Evolutionary conservation across 2,888 invertebrate species (phyloP), one percentile per base, ranked within the genome.

Genomic region (Quadroppia sp.): DNA sequence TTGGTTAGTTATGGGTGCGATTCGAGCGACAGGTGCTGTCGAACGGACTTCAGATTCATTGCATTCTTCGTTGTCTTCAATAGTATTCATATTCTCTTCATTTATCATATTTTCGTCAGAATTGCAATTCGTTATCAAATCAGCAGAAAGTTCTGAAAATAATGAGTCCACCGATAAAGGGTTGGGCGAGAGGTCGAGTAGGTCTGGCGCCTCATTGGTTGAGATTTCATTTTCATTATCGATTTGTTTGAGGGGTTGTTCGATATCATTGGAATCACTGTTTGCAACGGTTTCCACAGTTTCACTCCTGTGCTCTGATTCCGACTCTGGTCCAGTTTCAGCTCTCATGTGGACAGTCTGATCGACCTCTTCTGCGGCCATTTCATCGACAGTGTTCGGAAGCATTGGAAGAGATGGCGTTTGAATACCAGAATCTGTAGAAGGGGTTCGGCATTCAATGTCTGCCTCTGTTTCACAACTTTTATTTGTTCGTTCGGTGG

Each of bases 1-100:
- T 23, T 53, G 23, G 23, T 20, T 20, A 25, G 1, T 76, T 71
- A 48, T 73, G 30, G 59, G 59, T 30, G 28, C 59, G 9, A 30
- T 59, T 28, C 30, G 3, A 11, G 59, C 30, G 15, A 59, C 59
- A 6, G 59, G 59, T 59, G 59, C 59, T 30, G 59, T 2, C 17
- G 59, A 30, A 28, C 30, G 30, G 15, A 45, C 36, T 7, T 36
- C 36, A 36, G 4, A 7, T 7, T 13, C 4, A 56, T 56, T 4
- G 30, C 15, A 9, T 30, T 59, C 59, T 59, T 30, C 23, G 17
- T 59, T 59, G 25, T 30, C 30, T 3, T 59, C 59, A 20, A 59
- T 59, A 30, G 25, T 17, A 20, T 53, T n/a, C 48, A 48, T 56
- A 4, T 50, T 56, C 6, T 56, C 56, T 56, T 56, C 20, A 23